These are phyloP conservation scores for Phylloscopus trochilus DNA, from an alignment of 2,113 vertebrate genomes.

Conservation along the genomic window DNA sequence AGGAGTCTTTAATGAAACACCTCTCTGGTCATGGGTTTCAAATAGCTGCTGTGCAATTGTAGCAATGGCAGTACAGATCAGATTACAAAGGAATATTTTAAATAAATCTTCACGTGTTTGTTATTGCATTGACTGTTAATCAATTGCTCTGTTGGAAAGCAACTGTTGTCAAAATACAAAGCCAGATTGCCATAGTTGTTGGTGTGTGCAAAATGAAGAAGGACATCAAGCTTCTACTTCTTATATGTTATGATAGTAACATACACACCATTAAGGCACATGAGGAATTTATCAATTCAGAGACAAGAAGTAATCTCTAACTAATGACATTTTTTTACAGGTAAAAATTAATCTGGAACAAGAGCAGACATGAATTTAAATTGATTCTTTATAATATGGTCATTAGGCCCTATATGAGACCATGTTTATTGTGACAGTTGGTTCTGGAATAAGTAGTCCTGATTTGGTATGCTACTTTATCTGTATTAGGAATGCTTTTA, in stretches of 20 bases:
- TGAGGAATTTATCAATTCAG: not conserved
- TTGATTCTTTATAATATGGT: not conserved
- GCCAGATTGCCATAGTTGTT: not conserved
- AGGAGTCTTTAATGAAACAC: not conserved
- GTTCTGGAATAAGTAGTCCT: not conserved
- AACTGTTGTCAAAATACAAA: not conserved
- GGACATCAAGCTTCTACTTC: not conserved
- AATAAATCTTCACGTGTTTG: not conserved
- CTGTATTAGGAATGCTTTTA: not conserved
- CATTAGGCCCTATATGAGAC: not conserved
- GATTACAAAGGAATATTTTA: not conserved
- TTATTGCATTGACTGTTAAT: not conserved
- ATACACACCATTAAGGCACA: not conserved
- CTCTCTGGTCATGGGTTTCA: not conserved
- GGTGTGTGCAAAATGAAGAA: not conserved
- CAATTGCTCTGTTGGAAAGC: not conserved
- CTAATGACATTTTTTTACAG: not conserved
- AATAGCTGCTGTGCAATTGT: not conserved
- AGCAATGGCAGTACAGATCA: not conserved
- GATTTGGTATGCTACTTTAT: not conserved
- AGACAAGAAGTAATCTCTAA: not conserved
- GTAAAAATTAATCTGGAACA: not conserved
- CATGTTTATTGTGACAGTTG: not conserved
- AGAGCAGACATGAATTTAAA: not conserved
- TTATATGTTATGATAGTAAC: not conserved